Conservation (phyloP, 2,888 invertebrate species). For the Drosophila bunnanda region DNA sequence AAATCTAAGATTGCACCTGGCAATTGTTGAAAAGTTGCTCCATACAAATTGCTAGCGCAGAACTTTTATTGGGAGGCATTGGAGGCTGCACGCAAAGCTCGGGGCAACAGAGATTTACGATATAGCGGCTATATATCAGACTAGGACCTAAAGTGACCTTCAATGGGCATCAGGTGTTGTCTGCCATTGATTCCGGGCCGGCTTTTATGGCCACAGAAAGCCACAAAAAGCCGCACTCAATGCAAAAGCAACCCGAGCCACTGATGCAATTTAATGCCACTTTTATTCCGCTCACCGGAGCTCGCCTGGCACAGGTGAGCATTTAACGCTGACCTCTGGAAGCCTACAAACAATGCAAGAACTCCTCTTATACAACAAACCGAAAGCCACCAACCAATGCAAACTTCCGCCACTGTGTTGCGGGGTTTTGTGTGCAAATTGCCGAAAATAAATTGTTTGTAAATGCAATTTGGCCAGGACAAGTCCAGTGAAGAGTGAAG, state of each 20-base stretch:
- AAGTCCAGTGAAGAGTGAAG: slow-evolving; percentile 1
- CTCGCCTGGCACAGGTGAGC: slow-evolving; percentile 15
- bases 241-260: slow-evolving; percentile 81
- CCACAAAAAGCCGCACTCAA: slow-evolving; percentile 67
- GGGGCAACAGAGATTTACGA: slow-evolving; percentile 17
- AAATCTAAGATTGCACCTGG: slow-evolving; percentile 43
- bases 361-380: neutral
- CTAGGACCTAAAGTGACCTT: slow-evolving; percentile 68
- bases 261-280: slow-evolving; percentile 78
- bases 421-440: slow-evolving; percentile 68
- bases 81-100: slow-evolving; percentile 74
- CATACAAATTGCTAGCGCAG: neutral
- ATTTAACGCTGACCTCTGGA: slow-evolving; percentile 43
- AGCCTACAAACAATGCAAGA: slow-evolving; percentile 1
- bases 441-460: slow-evolving; percentile 58
- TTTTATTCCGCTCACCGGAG: slow-evolving; percentile 52
- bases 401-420: slow-evolving; percentile 21
- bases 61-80: slow-evolving; percentile 57
- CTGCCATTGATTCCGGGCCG: slow-evolving; percentile 58
- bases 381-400: neutral
- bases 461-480: slow-evolving; percentile 17
- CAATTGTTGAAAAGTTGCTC: slow-evolving; percentile 52
- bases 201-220: slow-evolving; percentile 51
- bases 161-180: slow-evolving; percentile 79
- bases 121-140: slow-evolving; percentile 2